Evolutionary conservation across 2,113 vertebrate species (phyloP), one percentile per base, ranked within the genome.

Genomic region (Alligator mississippiensis): DNA sequence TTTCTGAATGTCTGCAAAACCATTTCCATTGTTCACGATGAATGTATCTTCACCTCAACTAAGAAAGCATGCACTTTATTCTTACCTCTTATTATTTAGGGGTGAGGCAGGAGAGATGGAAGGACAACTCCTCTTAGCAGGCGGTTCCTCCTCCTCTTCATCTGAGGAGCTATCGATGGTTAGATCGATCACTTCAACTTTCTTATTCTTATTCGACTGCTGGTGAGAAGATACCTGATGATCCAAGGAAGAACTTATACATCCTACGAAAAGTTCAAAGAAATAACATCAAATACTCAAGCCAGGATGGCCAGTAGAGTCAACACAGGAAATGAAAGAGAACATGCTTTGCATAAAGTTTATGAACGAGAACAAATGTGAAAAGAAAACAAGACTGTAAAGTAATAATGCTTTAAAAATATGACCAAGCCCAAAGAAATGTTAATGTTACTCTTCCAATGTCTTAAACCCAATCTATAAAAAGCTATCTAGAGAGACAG

Each of bases 81-180:
- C 98, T 98, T 95, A 99, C 99, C 99, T 98, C 94, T 99, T 99
- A 95, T 97, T 99, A 93, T 98, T 98, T 5, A 99, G 97, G 0
- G 99, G 99, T 0, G 99, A 99, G 2, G 98, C 98, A 9, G 99
- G 99, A 34, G 99, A 99, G 16, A 99, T 95, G 10, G 99, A 99
- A 80, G 99, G 98, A 80, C 99, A 99, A 66, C 98, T 98, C 95
- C 99, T 98, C 97, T 99, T 99, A 58, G 98, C 96, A 6, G 99
- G 98, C 0, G 99, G 99, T 54, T 98, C 98, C 25, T 99, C 99
- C 6, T 99, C 99, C 80, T 97, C 97, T 72, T 99, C 99, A 11
- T 99, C 99, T 1, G 99, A 99, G 5, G 99, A 99, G 96, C 99
- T 99, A 97, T 99, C 99, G 63, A 99, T 98, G 28, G 99, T 99